Percentiles rank a stretch among this genome's conserved stretches.
Conservation (phyloP, 2,888 invertebrate species). For the Drosophila percnosoma region DNA sequence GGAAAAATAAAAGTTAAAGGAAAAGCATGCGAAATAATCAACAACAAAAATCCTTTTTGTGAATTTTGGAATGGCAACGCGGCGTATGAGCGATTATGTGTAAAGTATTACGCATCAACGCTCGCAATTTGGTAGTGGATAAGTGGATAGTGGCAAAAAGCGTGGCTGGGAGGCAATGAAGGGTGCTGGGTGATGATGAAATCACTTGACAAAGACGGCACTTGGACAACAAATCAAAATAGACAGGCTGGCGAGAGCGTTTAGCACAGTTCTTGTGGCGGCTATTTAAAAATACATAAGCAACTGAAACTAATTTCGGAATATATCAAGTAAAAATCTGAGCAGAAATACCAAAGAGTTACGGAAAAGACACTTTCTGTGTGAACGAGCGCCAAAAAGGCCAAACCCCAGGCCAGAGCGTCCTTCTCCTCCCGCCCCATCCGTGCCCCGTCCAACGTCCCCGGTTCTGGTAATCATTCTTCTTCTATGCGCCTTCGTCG, state of each 20-base stretch:
- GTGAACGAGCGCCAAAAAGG: constrained; percentile 79
- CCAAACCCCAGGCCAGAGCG: constrained; percentile 58
- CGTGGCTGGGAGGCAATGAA: constrained; percentile 7
- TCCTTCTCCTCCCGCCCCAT: constrained; percentile 34
- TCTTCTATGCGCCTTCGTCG: constrained; percentile 41
- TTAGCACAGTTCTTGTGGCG: constrained; percentile 77
- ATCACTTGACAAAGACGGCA: constrained; percentile 67
- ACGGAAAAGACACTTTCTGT: constrained; percentile 77
- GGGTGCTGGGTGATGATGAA: constrained; percentile 53
- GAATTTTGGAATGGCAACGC: constrained; percentile 32
- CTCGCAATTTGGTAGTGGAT: constrained; percentile 7
- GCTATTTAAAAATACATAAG: constrained; percentile 71
- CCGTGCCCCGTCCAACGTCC: not conserved
- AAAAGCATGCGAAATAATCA: constrained; percentile 23
- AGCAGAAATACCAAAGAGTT: constrained; percentile 75
- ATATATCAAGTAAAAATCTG: constrained; percentile 75
- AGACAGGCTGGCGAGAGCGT: constrained; percentile 76
- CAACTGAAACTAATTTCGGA: constrained; percentile 73
- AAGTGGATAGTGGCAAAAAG: constrained; percentile 5
- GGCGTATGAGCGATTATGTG: constrained; percentile 74
- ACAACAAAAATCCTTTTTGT: constrained; percentile 17
- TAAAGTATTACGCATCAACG: constrained; percentile 73
- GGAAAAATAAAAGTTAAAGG: constrained; percentile 64
- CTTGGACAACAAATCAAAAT: constrained; percentile 80
- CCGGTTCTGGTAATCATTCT: constrained; percentile 36